A percentile compares a stretch with the other conserved stretches of the same genome.
These are phyloP conservation scores for Parauchenoglanis punctatus DNA, from an alignment of 2,797 vertebrate genomes.

Conservation along the genomic window DNA sequence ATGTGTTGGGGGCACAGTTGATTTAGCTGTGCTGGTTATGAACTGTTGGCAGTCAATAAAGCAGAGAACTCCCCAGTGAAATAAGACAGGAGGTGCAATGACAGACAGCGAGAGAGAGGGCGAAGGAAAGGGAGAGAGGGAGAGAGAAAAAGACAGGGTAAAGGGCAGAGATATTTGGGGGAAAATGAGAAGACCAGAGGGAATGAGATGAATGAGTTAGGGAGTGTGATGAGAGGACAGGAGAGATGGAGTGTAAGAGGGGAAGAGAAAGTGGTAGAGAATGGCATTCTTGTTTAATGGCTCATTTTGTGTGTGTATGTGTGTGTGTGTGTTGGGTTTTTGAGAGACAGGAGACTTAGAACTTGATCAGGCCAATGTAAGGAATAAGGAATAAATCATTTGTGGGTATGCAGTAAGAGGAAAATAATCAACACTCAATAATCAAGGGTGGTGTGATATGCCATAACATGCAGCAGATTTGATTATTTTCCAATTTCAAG, in stretches of 20 bases:
- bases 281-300: conserved; percentile 35
- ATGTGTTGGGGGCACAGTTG: conserved; percentile 1
- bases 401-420: neutral
- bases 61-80: conserved; percentile 41
- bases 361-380: neutral
- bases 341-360: neutral
- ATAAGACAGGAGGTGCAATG: conserved; percentile 26
- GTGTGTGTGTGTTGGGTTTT: neutral
- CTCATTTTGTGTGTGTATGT: neutral
- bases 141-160: neutral
- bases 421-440: neutral
- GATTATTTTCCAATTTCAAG: neutral
- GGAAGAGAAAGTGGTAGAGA: conserved; percentile 33
- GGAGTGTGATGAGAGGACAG: conserved; percentile 30
- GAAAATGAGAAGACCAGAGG: conserved; percentile 34
- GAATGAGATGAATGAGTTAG: conserved; percentile 19
- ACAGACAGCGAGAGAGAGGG: conserved; percentile 37
- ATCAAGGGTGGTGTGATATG: neutral
- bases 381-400: neutral
- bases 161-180: conserved; percentile 13
- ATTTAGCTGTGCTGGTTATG: conserved; percentile 45
- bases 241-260: conserved; percentile 26
- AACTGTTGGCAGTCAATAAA: conserved; percentile 56
- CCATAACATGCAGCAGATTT: neutral
- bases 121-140: conserved; percentile 17